A percentile compares a stretch with the other conserved stretches of the same genome.
phyloP scores from a whole-genome alignment of 2,888 invertebrate genomes.

The Aleiodes testaceus region DNA sequence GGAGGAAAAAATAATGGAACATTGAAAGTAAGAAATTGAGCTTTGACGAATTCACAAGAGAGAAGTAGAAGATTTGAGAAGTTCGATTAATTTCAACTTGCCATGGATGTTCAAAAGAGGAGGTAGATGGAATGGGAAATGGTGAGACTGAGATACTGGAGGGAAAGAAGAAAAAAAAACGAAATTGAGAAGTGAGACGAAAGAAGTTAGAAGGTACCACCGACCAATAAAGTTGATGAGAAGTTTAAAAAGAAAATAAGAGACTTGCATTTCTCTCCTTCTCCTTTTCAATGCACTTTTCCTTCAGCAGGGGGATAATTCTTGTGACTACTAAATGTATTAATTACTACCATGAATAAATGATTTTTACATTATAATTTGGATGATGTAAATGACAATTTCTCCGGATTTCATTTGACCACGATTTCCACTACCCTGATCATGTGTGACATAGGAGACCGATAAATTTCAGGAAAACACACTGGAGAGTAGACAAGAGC shows the following conservation, averaged over 20 bases:
- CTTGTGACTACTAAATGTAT: too few species aligned
- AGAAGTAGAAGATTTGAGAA: conserved; percentile 25
- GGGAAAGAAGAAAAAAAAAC: not conserved
- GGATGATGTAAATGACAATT: too few species aligned
- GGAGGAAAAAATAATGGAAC: conserved; percentile 10
- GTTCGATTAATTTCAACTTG: conserved; percentile 34
- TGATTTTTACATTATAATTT: too few species aligned
- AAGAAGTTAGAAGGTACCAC: conserved; percentile 18
- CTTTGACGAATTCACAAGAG: conserved; percentile 31
- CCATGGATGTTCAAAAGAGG: conserved; percentile 26
- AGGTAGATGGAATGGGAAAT: conserved; percentile 10
- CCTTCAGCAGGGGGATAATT: too few species aligned
- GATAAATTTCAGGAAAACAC: conserved; percentile 22
- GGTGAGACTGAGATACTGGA: conserved; percentile 10
- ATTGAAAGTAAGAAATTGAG: conserved; percentile 32
- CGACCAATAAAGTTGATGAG: conserved; percentile 27
- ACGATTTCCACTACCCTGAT: too few species aligned
- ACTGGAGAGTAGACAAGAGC: conserved; percentile 21
- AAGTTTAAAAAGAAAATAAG: not conserved
- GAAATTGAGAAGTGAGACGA: not conserved
- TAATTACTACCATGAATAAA: too few species aligned
- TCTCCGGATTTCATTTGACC: too few species aligned
- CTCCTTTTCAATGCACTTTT: too few species aligned
- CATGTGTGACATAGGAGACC: conserved; percentile 11
- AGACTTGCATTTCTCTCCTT: too few species aligned